Evolutionary conservation across 2,888 invertebrate genomes (phyloP).

Genomic region (Erpobdella octoculata): DNA sequence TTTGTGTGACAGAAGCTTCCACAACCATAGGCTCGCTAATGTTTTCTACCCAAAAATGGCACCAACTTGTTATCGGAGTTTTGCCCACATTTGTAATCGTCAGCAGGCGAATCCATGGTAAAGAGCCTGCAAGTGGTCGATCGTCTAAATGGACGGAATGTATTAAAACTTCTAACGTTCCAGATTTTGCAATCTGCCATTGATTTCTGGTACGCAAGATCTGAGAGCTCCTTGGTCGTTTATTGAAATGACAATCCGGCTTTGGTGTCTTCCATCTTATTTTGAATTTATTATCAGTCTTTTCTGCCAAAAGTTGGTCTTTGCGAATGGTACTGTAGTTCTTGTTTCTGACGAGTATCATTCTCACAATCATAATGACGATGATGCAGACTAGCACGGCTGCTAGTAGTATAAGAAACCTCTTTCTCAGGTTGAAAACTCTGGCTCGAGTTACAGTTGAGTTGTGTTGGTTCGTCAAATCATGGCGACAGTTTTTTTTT

Average conservation of each 20-base stretch:
- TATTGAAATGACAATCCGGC: not conserved
- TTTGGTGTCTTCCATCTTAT: not conserved
- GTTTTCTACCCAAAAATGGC: conserved; percentile 1
- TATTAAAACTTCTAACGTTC: not conserved
- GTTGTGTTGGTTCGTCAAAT: no score
- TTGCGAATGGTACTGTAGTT: not conserved
- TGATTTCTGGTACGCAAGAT: not conserved
- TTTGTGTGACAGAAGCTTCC: not conserved
- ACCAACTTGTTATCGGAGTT: not conserved
- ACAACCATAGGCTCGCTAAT: not conserved
- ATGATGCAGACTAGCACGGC: not conserved
- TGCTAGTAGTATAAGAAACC: not conserved
- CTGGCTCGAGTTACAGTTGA: no score
- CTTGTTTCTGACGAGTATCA: not conserved
- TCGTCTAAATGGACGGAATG: not conserved
- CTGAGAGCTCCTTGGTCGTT: not conserved
- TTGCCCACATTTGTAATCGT: not conserved
- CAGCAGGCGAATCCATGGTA: not conserved
- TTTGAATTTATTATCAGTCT: not conserved
- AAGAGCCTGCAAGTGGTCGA: not conserved
- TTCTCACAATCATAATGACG: not conserved
- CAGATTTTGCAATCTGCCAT: not conserved
- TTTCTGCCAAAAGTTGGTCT: not conserved
- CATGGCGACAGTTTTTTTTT: no score
- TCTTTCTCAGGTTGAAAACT: no score